Conservation (phyloP, 2,113 vertebrate genomes). For the Cyanoderma ruficeps region DNA sequence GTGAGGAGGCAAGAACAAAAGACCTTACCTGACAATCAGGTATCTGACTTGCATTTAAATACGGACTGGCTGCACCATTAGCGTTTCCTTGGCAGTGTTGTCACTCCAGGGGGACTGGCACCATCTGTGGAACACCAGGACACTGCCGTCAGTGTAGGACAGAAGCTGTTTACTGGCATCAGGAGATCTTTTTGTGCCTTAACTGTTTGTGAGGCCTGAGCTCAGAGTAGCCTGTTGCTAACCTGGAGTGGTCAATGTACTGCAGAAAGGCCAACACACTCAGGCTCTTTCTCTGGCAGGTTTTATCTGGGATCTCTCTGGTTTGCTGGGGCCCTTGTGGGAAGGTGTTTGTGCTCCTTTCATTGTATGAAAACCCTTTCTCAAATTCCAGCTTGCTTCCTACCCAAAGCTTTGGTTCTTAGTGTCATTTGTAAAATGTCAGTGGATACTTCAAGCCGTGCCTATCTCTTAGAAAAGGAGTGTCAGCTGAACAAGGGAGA, state of each 20-base stretch:
- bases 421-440: neutral
- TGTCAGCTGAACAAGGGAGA: neutral
- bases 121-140: neutral
- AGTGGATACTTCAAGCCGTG: neutral
- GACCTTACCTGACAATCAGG: neutral
- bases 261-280: neutral
- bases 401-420: neutral
- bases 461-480: neutral
- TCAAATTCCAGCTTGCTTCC: neutral
- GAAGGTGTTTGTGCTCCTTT: neutral
- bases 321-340: neutral
- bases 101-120: neutral
- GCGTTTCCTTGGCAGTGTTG: neutral
- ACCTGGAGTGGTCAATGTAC: neutral
- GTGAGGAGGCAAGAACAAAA: neutral
- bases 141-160: neutral
- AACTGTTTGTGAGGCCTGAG: neutral
- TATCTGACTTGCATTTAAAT: neutral
- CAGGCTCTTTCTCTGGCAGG: neutral
- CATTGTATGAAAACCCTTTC: neutral
- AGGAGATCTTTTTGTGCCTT: neutral
- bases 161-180: neutral
- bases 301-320: neutral
- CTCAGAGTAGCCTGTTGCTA: neutral
- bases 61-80: rapidly evolving